Conservation (phyloP, 92 coral and sea anemone genomes). For the Parazoanthus darwini region DNA sequence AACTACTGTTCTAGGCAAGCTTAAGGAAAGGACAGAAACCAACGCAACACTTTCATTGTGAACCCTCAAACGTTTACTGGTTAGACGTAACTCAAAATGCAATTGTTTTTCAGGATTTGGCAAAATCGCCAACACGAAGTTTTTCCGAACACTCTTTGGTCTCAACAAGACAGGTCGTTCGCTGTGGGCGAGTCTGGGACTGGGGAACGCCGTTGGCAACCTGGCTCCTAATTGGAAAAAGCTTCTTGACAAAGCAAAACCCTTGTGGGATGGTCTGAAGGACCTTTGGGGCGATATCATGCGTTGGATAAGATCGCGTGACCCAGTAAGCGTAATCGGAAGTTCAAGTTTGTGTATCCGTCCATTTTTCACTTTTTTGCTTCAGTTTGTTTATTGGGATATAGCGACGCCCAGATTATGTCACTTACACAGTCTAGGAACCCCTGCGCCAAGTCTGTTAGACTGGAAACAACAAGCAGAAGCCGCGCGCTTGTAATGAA, state of each 20-base stretch:
- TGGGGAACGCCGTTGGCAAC: conserved; percentile 25
- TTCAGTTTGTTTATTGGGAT: background rate
- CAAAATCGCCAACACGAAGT: conserved; percentile 26
- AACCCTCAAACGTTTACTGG: too few species aligned
- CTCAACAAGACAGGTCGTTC: conserved; percentile 17
- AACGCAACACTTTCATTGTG: too few species aligned
- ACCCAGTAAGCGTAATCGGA: conserved; percentile 3
- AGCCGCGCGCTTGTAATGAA: too few species aligned
- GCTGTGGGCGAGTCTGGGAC: conserved; percentile 27
- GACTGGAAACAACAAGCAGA: too few species aligned
- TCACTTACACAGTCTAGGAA: too few species aligned
- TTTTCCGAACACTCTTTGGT: conserved; percentile 13
- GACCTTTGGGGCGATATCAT: conserved; percentile 10
- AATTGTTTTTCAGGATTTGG: conserved; percentile 8
- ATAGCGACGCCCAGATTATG: too few species aligned
- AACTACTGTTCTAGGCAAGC: too few species aligned
- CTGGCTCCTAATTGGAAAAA: conserved; percentile 29
- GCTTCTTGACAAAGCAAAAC: conserved; percentile 15
- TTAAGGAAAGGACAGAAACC: too few species aligned
- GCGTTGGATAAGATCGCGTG: conserved; percentile 19
- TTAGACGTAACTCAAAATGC: too few species aligned
- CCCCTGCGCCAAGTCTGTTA: too few species aligned
- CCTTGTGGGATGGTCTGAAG: background rate
- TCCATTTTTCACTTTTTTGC: background rate
- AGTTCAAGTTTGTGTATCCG: background rate